Base-by-base conservation (phyloP, 1,140 invertebrate genomes). In the Camponotus vicinus region DNA sequence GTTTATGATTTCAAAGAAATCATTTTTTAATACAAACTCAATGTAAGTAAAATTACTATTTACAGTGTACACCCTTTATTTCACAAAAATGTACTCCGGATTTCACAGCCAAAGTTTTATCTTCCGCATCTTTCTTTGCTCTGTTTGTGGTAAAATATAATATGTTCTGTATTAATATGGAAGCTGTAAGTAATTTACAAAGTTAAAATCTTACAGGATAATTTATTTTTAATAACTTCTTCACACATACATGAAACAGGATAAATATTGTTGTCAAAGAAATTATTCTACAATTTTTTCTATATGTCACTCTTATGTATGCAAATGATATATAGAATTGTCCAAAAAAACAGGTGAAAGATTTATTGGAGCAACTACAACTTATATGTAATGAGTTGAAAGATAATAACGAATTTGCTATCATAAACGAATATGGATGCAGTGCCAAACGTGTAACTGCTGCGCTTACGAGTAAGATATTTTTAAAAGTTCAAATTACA, bases 361-460 rank as follows among this genome's bases (percentile, higher is more conserved):
- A 49, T 37, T 52, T 78, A 66, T 0, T 66, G 7, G n/a, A 15
- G 21, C 27, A 78, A n/a, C 18, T 49, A 21, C 40, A 64, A 34
- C 27, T 9, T 49, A 11, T 37, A 15, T 66, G 18, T 15, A 63
- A 67, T 7, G 42, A 78, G 13, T 52, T 78, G 21, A 66, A 66
- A 2, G 76, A 78, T 15, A 42, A 49, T 21, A 67, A 67, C 15
- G 76, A 78, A 78, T 13, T 52, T 9, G 61, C 42, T 1, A 78
- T 78, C 11, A 67, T 78, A 37, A 37, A 52, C 37, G 13, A 49
- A 21, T 78, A 67, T 6, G 61, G 42, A 13, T 49, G 37, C 0
- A 18, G 32, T 37, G 6, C 76, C 1, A 78, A 49, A 52, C 7
- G 42, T 49, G 49, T 15, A 2, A 49, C 61, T 8, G 7, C 15